These are phyloP conservation scores for Artemia franciscana DNA, from an alignment of 1,140 invertebrate genomes.

Conservation along the genomic window DNA sequence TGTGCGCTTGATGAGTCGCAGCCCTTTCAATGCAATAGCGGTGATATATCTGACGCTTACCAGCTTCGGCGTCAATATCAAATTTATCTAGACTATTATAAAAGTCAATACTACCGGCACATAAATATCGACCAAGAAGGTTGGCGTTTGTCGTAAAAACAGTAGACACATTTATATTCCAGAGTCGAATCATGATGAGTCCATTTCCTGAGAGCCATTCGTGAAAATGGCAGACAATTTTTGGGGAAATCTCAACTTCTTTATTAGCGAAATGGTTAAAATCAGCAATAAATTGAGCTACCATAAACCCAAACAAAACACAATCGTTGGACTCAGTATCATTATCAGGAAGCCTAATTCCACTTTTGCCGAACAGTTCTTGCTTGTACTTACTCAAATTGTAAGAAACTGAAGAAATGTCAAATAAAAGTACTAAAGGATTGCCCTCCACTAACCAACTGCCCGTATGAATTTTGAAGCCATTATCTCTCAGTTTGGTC, in stretches of 20 bases:
- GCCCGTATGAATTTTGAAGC: slow-evolving; percentile 80
- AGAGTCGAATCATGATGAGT: slow-evolving; percentile 57
- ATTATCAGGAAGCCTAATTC: slow-evolving; percentile 77
- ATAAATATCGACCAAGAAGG: slow-evolving; percentile 82
- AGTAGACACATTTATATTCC: slow-evolving; percentile 77
- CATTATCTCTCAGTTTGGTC: slow-evolving; percentile 52
- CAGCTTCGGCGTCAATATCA: slow-evolving; percentile 90
- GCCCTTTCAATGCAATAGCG: slow-evolving; percentile 95
- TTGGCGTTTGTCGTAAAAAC: slow-evolving; percentile 99
- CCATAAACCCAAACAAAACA: slow-evolving; percentile 84
- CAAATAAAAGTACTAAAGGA: slow-evolving; percentile 90
- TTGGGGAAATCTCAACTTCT: slow-evolving; percentile 33
- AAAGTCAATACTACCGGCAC: slow-evolving; percentile 93
- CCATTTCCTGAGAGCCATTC: slow-evolving; percentile 96
- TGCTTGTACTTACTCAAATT: slow-evolving; percentile 89
- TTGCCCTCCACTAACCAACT: slow-evolving; percentile 98
- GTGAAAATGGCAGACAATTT: slow-evolving; percentile 83
- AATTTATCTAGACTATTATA: slow-evolving; percentile 95
- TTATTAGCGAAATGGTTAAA: slow-evolving; percentile 20
- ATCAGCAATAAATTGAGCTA: slow-evolving; percentile 75
- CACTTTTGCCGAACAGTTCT: slow-evolving; percentile 63
- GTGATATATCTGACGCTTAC: slow-evolving; percentile 95
- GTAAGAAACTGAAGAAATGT: slow-evolving; percentile 87
- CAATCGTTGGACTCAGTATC: slow-evolving; percentile 95
- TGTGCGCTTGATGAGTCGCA: slow-evolving; percentile 68